phyloP scores from a whole-genome alignment of 2,113 vertebrate species.

The Anoura caudifer region DNA sequence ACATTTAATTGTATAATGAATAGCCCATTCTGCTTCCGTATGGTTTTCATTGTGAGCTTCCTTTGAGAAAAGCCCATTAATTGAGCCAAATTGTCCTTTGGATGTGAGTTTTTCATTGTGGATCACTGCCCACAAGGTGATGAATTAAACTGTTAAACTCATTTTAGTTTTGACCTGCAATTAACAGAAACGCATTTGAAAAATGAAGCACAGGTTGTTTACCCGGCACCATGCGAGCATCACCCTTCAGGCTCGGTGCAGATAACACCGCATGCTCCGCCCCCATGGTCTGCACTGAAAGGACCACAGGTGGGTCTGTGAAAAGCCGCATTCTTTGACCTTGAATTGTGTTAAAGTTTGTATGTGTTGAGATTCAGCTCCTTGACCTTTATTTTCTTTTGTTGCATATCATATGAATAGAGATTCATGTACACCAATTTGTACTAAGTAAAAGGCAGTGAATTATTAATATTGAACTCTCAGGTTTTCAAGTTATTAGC shows the following conservation, averaged over 20 bases:
- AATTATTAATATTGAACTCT: constrained; percentile 63
- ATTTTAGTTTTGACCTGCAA: constrained; percentile 69
- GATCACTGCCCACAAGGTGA: constrained; percentile 76
- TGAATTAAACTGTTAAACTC: constrained; percentile 75
- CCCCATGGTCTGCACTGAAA: not conserved
- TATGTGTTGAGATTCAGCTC: not conserved
- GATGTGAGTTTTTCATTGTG: constrained; percentile 72
- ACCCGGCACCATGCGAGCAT: not conserved
- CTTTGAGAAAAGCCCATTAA: constrained; percentile 76
- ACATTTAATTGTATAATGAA: constrained; percentile 71
- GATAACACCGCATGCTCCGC: not conserved
- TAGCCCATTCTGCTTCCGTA: constrained; percentile 62
- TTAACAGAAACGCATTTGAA: constrained; percentile 64
- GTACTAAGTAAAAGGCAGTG: constrained; percentile 32
- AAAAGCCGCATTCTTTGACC: constrained; percentile 6
- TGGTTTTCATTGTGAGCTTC: constrained; percentile 75
- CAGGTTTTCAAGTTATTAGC: constrained; percentile 60
- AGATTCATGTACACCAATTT: not conserved
- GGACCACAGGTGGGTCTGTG: no score
- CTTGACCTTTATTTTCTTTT: constrained; percentile 47
- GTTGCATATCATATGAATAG: not conserved
- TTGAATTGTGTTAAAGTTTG: not conserved
- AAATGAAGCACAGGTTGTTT: constrained; percentile 55
- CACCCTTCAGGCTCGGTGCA: not conserved
- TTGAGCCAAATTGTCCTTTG: constrained; percentile 75